Base-by-base conservation (phyloP, 2,113 vertebrate species). In the Chamaea fasciata region DNA sequence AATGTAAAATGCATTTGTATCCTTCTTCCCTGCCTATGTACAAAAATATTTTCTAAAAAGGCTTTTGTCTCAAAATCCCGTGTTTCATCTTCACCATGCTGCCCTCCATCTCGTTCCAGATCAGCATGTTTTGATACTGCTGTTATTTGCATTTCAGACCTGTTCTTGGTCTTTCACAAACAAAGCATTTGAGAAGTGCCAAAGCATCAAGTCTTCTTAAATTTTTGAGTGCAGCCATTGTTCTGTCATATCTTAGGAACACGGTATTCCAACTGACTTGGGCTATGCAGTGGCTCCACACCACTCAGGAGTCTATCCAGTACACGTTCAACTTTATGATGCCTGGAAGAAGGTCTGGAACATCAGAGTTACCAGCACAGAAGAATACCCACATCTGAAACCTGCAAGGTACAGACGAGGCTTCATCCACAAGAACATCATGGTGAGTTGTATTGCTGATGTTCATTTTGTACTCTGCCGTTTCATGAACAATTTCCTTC, bases 371-470 rank as follows among this genome's bases (percentile, higher is more conserved):
- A 99, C 99, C 94, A 99, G 99, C 98, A 99, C 99, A 6, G 99
- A 99, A 90, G 99, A 99, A 85, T 99, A 99, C 82, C 99, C 99
- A 16, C 99, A 99, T 92, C 98, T 99, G 90, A 99, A 99, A 94
- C 99, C 99, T 10, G 99, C 99, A 8, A 97, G 99, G 50, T 98
- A 99, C 60, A 98, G 99, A 71, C 98, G 98, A 67, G 99, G 99
- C 85, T 99, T 99, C 97, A 98, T 99, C 95, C 99, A 99, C 97
- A 99, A 97, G 95, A 98, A 98, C 95, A 99, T 99, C 94, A 99
- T 99, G 99, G 99, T 99, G 97, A 98, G 98, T 83, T 87, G 62
- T 50, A 11, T 74, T 62, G 47, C 22, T 42, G 44, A 30, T 63
- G 47, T 42, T 50, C 27, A 12, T 55, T 23, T 59, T 79, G 19